Conservation (phyloP, 1,140 invertebrate genomes). For the Carposina sasakii region DNA sequence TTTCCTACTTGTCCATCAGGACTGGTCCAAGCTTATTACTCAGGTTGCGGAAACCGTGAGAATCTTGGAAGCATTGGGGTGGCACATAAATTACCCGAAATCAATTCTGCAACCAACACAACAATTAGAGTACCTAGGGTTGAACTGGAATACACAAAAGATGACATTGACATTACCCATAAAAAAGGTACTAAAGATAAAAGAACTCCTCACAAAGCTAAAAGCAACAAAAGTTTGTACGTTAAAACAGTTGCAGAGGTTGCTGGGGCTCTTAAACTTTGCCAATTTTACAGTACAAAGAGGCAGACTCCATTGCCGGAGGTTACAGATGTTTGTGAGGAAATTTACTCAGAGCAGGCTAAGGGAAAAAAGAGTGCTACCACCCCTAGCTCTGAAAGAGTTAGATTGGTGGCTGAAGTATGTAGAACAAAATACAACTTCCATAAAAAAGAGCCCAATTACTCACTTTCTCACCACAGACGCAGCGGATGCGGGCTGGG, state of each 20-base stretch:
- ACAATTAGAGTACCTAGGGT: constrained; percentile 24
- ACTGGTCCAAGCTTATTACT: not conserved
- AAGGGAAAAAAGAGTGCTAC: not conserved
- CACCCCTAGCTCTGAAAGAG: constrained; percentile 8
- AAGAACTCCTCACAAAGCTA: not conserved
- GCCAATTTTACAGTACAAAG: constrained; percentile 70
- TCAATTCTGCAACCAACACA: constrained; percentile 20
- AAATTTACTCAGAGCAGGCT: constrained; percentile 8
- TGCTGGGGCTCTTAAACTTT: constrained; percentile 31
- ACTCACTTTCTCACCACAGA: constrained; percentile 31
- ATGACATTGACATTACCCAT: constrained; percentile 1
- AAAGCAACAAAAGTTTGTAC: not conserved
- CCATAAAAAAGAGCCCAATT: constrained; percentile 12
- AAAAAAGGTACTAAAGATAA: constrained; percentile 1
- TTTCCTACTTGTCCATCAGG: not conserved
- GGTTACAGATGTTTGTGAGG: constrained; percentile 14
- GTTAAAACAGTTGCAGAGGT: not conserved
- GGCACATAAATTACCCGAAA: constrained; percentile 25
- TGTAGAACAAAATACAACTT: constrained; percentile 4
- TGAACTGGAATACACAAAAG: constrained; percentile 25
- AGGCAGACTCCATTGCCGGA: constrained; percentile 37
- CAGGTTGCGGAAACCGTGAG: constrained; percentile 7
- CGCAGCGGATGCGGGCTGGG: constrained; percentile 24
- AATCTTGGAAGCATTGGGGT: constrained; percentile 17
- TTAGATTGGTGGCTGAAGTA: constrained; percentile 21